phyloP scores from a whole-genome alignment of 1,140 invertebrate species.

The Drosophila aff. region DNA sequence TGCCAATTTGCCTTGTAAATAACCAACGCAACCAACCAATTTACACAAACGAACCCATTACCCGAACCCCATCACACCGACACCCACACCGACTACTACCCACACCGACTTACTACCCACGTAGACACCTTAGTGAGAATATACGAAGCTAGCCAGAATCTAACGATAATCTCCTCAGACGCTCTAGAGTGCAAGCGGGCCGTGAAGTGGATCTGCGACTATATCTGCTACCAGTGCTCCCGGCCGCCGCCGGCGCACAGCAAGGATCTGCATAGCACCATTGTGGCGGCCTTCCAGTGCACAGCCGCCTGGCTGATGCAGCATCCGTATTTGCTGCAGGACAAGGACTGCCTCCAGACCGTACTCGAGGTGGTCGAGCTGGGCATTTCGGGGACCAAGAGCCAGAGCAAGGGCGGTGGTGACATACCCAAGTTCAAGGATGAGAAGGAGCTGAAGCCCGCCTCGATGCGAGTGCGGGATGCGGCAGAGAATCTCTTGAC shows the following conservation, averaged over 20 bases:
- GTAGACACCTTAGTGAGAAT: slow-evolving; percentile 84
- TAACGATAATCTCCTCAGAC: slow-evolving; percentile 87
- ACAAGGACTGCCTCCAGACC: slow-evolving; percentile 96
- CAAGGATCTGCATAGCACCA: slow-evolving; percentile 98
- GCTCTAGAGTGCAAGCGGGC: slow-evolving; percentile 95
- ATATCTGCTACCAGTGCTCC: slow-evolving; percentile 97
- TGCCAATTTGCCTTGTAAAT: slow-evolving; percentile 46
- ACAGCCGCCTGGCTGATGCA: slow-evolving; percentile 96
- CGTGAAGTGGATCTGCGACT: slow-evolving; percentile 99
- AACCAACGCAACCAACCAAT: slow-evolving; percentile 6
- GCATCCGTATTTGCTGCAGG: slow-evolving; percentile 94
- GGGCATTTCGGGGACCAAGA: slow-evolving; percentile 98
- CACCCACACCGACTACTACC: background rate
- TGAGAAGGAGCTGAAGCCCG: slow-evolving; percentile 97
- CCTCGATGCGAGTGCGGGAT: slow-evolving; percentile 97
- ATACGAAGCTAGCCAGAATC: slow-evolving; percentile 84
- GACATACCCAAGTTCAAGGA: slow-evolving; percentile 97
- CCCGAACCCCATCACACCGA: slow-evolving; percentile 21
- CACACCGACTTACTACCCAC: background rate
- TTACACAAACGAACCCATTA: slow-evolving; percentile 9
- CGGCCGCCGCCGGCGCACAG: slow-evolving; percentile 98
- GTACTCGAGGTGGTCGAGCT: slow-evolving; percentile 98
- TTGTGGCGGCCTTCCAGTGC: slow-evolving; percentile 97
- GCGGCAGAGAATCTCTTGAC: slow-evolving; percentile 97
- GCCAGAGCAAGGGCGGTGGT: slow-evolving; percentile 93